A percentile compares a stretch with the other conserved stretches of the same genome.
Conservation (phyloP, 2,113 vertebrate species). For the Chinchilla lanigera region DNA sequence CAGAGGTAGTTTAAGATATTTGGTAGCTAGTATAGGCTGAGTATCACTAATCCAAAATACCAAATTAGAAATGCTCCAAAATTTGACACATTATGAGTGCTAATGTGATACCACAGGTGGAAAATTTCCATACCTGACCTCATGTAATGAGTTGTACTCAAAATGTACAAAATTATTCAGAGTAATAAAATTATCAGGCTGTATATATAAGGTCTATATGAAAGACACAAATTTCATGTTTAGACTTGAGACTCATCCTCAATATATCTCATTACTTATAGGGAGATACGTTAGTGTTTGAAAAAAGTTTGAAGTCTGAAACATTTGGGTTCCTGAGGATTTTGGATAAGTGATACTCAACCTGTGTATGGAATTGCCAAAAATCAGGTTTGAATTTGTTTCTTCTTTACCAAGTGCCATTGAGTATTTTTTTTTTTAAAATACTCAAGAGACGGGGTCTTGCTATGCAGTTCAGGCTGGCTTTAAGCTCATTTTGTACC, state of each 20-base stretch:
- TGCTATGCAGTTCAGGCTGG: too few relatives aligned
- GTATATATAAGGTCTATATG: not conserved
- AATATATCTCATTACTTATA: not conserved
- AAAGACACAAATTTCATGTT: not conserved
- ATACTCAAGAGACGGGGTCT: too few relatives aligned
- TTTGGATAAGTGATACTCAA: not conserved
- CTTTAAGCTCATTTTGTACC: too few relatives aligned
- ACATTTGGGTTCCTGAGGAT: not conserved
- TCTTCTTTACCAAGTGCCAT: not conserved
- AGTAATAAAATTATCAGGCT: not conserved
- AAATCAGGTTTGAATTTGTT: constrained; percentile 15
- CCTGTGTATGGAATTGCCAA: not conserved
- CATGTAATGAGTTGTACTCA: not conserved
- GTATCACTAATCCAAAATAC: not conserved
- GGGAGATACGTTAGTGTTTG: not conserved
- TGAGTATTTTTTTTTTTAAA: not conserved
- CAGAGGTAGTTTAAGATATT: not conserved
- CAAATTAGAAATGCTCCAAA: not conserved
- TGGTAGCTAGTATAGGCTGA: not conserved
- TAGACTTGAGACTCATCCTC: not conserved
- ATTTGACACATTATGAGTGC: not conserved
- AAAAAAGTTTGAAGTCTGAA: not conserved
- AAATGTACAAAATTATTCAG: not conserved
- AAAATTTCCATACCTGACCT: not conserved
- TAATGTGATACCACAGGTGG: too few relatives aligned